Evolutionary conservation across 1,140 invertebrate species (phyloP).

Genomic region (Bombus pyrosoma): DNA sequence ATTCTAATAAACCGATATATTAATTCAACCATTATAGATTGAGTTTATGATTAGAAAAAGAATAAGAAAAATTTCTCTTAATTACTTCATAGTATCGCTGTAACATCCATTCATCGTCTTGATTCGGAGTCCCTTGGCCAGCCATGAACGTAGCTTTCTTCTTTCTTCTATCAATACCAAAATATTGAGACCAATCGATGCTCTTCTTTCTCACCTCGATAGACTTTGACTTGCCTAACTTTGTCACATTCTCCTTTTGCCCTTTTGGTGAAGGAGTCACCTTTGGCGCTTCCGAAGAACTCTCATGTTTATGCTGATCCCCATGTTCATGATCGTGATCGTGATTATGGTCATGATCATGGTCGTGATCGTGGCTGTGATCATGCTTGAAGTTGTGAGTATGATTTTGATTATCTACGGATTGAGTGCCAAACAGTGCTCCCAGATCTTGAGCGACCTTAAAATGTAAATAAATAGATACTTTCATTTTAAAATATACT

Average conservation of each 20-base stretch:
- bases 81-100: conserved; percentile 82
- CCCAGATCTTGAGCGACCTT: conserved; percentile 79
- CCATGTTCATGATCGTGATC: conserved; percentile 71
- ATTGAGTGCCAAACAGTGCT: conserved; percentile 72
- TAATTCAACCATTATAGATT: not conserved
- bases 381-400: conserved; percentile 65
- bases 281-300: conserved; percentile 66
- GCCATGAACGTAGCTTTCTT: conserved; percentile 83
- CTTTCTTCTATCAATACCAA: conserved; percentile 90
- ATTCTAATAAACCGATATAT: conserved; percentile 56
- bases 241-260: conserved; percentile 68
- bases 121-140: conserved; percentile 75
- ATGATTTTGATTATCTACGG: conserved; percentile 64
- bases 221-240: conserved; percentile 74
- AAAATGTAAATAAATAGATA: conserved; percentile 17
- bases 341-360: conserved; percentile 67
- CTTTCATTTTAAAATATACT: not conserved
- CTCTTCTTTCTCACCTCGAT: conserved; percentile 89
- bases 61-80: not conserved
- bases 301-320: conserved; percentile 71
- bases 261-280: conserved; percentile 62
- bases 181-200: conserved; percentile 92
- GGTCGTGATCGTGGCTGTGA: conserved; percentile 60
- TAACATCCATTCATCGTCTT: conserved; percentile 84
- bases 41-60: not conserved